Conservation (phyloP, 2,113 vertebrate species). For the Mesoclemmys tuberculata region DNA sequence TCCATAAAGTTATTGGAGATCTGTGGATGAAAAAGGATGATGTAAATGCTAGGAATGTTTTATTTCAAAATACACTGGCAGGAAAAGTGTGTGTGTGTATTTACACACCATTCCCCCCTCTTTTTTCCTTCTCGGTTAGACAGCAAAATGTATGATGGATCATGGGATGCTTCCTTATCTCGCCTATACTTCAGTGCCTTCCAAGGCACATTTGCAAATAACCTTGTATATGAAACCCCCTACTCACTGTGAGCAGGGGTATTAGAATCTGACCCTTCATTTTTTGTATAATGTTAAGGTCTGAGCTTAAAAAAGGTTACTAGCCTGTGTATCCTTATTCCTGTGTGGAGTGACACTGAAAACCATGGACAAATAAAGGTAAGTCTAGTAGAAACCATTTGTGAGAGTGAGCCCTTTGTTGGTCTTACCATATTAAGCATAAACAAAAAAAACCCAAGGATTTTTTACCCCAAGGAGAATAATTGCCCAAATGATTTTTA, state of each 20-base stretch:
- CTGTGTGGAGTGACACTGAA: neutral
- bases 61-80: constrained; percentile 39
- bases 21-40: neutral
- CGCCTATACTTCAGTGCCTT: neutral
- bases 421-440: neutral
- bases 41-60: constrained; percentile 4
- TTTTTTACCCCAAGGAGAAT: neutral
- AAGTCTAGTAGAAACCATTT: neutral
- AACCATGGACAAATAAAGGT: neutral
- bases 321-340: neutral
- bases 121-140: constrained; percentile 8
- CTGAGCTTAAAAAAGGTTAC: neutral
- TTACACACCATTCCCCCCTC: neutral
- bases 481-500: neutral
- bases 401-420: neutral
- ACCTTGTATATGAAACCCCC: neutral
- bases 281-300: neutral
- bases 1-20: neutral
- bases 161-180: neutral
- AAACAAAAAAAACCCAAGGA: neutral
- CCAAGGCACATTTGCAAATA: neutral
- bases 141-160: neutral
- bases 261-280: neutral
- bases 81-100: constrained; percentile 13
- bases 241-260: neutral